Base-by-base conservation (phyloP, 2,888 invertebrate genomes). In the Oligia fasciuncula region DNA sequence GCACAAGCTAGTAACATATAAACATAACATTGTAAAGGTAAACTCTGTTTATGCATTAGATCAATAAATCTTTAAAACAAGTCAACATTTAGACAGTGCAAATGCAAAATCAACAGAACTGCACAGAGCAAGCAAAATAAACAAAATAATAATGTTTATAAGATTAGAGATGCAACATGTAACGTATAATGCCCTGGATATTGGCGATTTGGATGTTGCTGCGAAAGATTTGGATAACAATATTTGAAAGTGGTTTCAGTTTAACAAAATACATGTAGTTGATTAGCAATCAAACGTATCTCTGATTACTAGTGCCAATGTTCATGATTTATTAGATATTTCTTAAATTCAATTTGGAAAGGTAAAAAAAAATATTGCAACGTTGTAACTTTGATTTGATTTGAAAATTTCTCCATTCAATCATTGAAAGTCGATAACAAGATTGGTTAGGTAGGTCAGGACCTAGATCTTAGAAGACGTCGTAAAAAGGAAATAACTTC, bases 351-450 rank as follows among this genome's bases (percentile, higher is more conserved):
- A 19, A 68, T 68, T 77, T 49, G 5, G 4, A 14, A 40, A 68
- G 23, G 8, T 51, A 9, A 29, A 29, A 29, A 29, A 29, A 29
- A 29, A 29, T 46, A 80, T 46, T 23, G n/a, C 67, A n/a, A 49
- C 23, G 29, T 23, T 62, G 23, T 29, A 29, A 29, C 29, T 29
- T 29, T 29, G 29, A 29, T 29, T 51, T 60, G 29, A 60, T 69
- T 14, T 3, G 11, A 51, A 85, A 69, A 81, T 51, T 71, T 60
- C 17, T 43, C 60, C 35, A 69, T 73, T 85, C 63, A 40, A 65
- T 79, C 6, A 57, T 73, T 54, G 23, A 85, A 85, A 80, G 69
- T 66, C 82, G 49, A 85, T 85, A 85, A 73, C 65, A 43, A 73
- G 62, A 85, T 81, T 66, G 49, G 46, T 70, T 29, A 51, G 83